Evolutionary conservation across 1,140 invertebrate species (phyloP).

Genomic region (Drosophila tropicalis): DNA sequence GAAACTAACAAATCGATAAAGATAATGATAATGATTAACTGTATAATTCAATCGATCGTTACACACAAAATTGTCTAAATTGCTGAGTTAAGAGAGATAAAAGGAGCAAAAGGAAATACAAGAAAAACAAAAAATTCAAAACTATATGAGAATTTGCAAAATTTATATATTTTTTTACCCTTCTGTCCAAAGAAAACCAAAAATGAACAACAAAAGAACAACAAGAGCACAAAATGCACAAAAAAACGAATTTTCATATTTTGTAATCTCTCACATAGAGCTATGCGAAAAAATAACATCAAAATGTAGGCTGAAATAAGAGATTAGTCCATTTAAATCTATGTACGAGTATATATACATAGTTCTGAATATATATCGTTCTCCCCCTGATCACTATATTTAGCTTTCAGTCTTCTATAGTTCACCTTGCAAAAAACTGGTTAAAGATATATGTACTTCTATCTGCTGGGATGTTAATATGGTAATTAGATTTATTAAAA

Average conservation of each 20-base stretch:
- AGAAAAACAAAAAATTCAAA: constrained; percentile 12
- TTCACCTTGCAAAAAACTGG: too few species aligned
- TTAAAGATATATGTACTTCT: too few species aligned
- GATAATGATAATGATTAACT: background rate
- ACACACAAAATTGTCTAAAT: constrained; percentile 56
- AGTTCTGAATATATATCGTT: too few species aligned
- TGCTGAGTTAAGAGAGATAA: constrained; percentile 56
- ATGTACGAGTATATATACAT: too few species aligned
- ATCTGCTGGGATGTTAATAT: too few species aligned
- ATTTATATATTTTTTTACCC: constrained; percentile 13
- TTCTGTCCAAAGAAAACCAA: constrained; percentile 4
- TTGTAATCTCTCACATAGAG: background rate
- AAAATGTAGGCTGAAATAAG: too few species aligned
- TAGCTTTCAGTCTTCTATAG: too few species aligned
- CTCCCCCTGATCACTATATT: too few species aligned
- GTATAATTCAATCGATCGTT: background rate
- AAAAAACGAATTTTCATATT: background rate
- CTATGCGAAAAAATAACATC: background rate
- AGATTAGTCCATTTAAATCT: too few species aligned
- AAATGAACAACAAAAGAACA: constrained; percentile 29
- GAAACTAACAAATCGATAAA: background rate
- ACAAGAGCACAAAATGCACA: constrained; percentile 56
- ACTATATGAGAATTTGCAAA: constrained; percentile 9
- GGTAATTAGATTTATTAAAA: too few species aligned
- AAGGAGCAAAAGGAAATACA: constrained; percentile 36